Evolutionary conservation across 2,113 vertebrate genomes (phyloP).

Genomic region (Charina bottae): DNA sequence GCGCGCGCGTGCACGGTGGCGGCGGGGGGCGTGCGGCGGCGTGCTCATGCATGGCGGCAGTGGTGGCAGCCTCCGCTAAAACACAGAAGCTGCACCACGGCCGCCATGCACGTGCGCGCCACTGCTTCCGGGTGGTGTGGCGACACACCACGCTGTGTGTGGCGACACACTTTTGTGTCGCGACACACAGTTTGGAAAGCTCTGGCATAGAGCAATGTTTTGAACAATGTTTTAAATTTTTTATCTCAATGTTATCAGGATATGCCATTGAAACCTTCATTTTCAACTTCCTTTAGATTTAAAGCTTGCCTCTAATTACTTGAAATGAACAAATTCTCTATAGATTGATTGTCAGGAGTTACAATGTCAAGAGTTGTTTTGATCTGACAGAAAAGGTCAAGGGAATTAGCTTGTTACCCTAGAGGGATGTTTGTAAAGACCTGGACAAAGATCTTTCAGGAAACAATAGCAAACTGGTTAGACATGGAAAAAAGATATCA

Average conservation of each 20-base stretch:
- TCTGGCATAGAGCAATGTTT: constrained; percentile 59
- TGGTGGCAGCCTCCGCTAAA: no score
- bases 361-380: constrained; percentile 60
- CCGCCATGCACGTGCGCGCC: no score
- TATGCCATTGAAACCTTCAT: constrained; percentile 58
- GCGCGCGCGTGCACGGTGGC: no score
- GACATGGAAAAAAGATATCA: constrained; percentile 31
- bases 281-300: constrained; percentile 72
- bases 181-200: no score
- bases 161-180: no score
- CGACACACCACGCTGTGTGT: no score
- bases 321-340: constrained; percentile 54
- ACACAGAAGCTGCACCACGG: no score
- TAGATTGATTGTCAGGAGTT: constrained; percentile 70
- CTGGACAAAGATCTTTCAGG: constrained; percentile 48
- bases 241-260: constrained; percentile 64
- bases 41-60: no score
- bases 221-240: constrained; percentile 60
- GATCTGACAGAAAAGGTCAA: constrained; percentile 69
- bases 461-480: not conserved
- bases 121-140: no score
- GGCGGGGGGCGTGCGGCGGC: no score
- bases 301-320: constrained; percentile 64
- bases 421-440: constrained; percentile 52
- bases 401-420: constrained; percentile 62